Percentiles rank a stretch among this genome's conserved stretches.
Evolutionary conservation across 2,113 vertebrate genomes (phyloP).

Genomic region (Himantopus leucocephalus): DNA sequence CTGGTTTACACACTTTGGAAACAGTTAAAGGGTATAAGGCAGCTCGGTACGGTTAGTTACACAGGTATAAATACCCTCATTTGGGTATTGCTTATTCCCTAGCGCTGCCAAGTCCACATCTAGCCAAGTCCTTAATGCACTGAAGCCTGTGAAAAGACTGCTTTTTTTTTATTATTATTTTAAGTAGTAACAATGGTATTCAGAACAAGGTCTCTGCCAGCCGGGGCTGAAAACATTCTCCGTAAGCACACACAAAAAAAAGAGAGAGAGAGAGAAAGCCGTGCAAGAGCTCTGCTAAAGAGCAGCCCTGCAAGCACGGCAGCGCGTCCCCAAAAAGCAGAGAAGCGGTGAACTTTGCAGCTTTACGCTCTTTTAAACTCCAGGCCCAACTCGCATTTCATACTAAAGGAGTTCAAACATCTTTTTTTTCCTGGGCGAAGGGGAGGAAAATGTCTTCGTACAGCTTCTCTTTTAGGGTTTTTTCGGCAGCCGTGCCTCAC

Average conservation of each 20-base stretch:
- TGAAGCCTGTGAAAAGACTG: neutral
- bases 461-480: neutral
- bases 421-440: neutral
- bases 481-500: neutral
- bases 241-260: neutral
- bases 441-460: neutral
- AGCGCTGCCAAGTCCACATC: neutral
- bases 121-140: neutral
- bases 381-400: neutral
- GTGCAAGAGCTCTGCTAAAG: neutral
- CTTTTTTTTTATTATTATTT: neutral
- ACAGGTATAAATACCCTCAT: neutral
- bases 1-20: neutral
- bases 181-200: neutral
- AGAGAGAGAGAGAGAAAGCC: neutral
- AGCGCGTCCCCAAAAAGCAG: neutral
- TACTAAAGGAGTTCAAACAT: neutral
- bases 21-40: neutral
- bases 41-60: neutral
- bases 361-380: accelerated
- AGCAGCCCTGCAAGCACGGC: neutral
- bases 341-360: accelerated
- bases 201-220: neutral
- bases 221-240: neutral
- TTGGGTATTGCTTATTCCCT: neutral